Percentiles rank a stretch among this genome's conserved stretches.
phyloP scores from a whole-genome alignment of 2,113 vertebrate genomes.

The Salvator merianae region DNA sequence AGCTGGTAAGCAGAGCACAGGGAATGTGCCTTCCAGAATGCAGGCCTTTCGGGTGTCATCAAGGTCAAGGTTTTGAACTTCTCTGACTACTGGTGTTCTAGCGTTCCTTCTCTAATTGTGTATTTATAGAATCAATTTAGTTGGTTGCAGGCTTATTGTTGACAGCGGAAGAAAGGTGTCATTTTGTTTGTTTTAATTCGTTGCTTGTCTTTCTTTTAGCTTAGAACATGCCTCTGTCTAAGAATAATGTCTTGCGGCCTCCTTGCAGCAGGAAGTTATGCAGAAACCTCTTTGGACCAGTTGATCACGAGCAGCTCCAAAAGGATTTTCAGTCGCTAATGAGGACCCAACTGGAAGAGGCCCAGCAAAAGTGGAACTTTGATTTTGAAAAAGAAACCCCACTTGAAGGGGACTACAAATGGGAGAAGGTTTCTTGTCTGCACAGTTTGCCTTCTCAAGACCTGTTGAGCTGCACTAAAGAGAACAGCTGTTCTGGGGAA shows the following conservation, averaged over 20 bases:
- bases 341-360: conserved; percentile 78
- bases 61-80: not conserved
- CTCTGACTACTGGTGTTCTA: not conserved
- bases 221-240: conserved; percentile 70
- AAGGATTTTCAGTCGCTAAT: conserved; percentile 72
- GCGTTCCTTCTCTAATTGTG: not conserved
- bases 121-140: not conserved
- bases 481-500: conserved; percentile 50
- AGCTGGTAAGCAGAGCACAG: not conserved
- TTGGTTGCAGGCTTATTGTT: not conserved
- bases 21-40: not conserved
- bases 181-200: too few relatives aligned
- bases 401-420: conserved; percentile 80
- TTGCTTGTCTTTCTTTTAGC: conserved; percentile 54
- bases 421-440: conserved; percentile 78
- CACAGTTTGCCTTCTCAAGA: conserved; percentile 62
- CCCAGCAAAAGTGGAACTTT: conserved; percentile 85
- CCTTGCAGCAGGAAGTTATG: conserved; percentile 70
- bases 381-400: conserved; percentile 86
- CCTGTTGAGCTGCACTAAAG: conserved; percentile 23
- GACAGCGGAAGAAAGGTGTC: too few relatives aligned
- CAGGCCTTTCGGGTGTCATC: not conserved
- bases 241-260: conserved; percentile 42
- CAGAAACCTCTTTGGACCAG: conserved; percentile 86
- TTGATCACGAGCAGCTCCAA: conserved; percentile 83